Conservation (phyloP, 2,888 invertebrate species). For the Boloria selene region DNA sequence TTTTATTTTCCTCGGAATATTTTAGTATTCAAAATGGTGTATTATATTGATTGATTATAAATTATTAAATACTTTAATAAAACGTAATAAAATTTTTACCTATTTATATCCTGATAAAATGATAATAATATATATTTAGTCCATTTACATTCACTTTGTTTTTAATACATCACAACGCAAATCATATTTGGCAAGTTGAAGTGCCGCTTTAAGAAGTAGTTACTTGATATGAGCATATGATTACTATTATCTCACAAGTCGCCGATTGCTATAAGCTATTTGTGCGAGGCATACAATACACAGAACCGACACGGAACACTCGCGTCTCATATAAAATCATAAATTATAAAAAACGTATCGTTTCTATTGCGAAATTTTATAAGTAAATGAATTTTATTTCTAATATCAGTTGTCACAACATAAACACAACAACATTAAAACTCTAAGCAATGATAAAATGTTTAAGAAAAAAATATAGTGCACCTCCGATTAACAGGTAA, state of each 20-base stretch:
- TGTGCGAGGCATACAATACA: too few species aligned
- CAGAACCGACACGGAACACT: too few species aligned
- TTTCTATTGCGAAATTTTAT: constrained; percentile 28
- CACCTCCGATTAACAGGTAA: constrained; percentile 57
- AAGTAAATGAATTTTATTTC: constrained; percentile 52
- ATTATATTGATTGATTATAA: too few species aligned
- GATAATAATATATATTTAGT: background rate
- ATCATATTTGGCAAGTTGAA: constrained; percentile 48
- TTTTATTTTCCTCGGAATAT: too few species aligned
- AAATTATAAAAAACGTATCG: too few species aligned
- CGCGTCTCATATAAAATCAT: too few species aligned
- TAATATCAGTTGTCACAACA: constrained; percentile 60
- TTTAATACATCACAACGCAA: background rate
- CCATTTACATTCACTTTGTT: background rate
- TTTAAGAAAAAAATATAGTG: constrained; percentile 57
- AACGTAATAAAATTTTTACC: too few species aligned
- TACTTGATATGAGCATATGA: constrained; percentile 45
- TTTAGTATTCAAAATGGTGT: too few species aligned
- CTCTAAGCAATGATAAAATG: constrained; percentile 69
- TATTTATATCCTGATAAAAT: too few species aligned
- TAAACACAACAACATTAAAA: constrained; percentile 42
- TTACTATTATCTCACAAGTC: constrained; percentile 45
- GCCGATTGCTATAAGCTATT: background rate
- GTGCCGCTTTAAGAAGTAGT: constrained; percentile 49
- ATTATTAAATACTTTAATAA: too few species aligned